Evolutionary conservation across 2,888 invertebrate species (phyloP).

Genomic region (Peribatodes rhomboidaria): DNA sequence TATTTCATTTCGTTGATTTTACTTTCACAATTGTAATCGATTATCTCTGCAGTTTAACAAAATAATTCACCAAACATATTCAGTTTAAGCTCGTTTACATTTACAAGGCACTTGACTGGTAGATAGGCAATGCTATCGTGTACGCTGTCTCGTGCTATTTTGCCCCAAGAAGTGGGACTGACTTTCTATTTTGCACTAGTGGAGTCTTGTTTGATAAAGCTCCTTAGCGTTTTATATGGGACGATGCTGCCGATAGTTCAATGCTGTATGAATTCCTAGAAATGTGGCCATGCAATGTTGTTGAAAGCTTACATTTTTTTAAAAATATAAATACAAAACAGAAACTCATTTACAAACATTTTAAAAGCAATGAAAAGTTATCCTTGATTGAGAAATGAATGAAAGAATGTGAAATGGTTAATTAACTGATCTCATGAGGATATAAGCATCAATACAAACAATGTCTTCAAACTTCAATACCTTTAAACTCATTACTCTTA

Average conservation of each 20-base stretch:
- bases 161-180: constrained; percentile 52
- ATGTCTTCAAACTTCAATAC: too few species aligned
- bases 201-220: constrained; percentile 43
- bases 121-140: constrained; percentile 52
- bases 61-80: constrained; percentile 41
- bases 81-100: constrained; percentile 47
- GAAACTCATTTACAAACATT: too few species aligned
- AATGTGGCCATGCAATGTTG: background rate
- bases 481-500: background rate
- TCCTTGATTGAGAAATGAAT: too few species aligned
- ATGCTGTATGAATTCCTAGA: constrained; percentile 8
- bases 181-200: constrained; percentile 56
- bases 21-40: constrained; percentile 38
- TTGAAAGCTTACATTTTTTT: background rate
- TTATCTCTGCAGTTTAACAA: constrained; percentile 34
- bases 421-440: too few species aligned
- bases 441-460: too few species aligned
- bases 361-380: too few species aligned
- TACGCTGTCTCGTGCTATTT: constrained; percentile 49
- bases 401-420: too few species aligned
- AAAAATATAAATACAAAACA: too few species aligned
- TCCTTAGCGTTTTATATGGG: constrained; percentile 37
- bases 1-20: constrained; percentile 31
- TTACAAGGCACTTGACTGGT: constrained; percentile 53
- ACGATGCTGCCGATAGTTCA: constrained; percentile 28